Evolutionary conservation across 2,113 vertebrate genomes (phyloP).

Genomic region (Amphilophus citrinellus): DNA sequence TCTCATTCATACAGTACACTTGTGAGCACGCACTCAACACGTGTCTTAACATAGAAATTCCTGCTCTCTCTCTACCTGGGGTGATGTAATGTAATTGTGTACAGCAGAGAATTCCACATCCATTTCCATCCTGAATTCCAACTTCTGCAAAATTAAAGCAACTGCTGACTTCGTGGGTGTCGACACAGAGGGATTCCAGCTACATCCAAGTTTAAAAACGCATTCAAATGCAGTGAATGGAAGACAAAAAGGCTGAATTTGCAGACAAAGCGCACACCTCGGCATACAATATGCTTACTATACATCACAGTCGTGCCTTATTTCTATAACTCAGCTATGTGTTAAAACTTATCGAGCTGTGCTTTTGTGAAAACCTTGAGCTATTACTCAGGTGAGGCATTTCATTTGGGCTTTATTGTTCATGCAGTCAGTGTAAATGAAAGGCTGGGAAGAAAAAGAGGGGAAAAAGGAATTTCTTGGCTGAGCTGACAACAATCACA

Average conservation of each 20-base stretch:
- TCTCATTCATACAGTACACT: not conserved
- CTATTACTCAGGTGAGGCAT: constrained; percentile 49
- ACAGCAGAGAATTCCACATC: constrained; percentile 13
- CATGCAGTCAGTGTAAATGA: constrained; percentile 24
- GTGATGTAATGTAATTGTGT: not conserved
- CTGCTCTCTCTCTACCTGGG: not conserved
- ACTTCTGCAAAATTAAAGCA: constrained; percentile 22
- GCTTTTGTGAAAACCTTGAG: constrained; percentile 31
- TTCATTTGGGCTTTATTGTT: constrained; percentile 45
- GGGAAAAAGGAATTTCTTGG: not conserved
- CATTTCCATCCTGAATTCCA: constrained; percentile 32
- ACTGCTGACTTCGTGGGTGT: not conserved
- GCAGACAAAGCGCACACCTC: not conserved
- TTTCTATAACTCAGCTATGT: constrained; percentile 17
- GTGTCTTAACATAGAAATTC: constrained; percentile 9
- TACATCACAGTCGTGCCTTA: constrained; percentile 11
- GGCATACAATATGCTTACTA: not conserved
- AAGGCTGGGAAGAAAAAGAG: not conserved
- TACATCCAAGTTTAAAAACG: not conserved
- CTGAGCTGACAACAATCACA: not conserved
- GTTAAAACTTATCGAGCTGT: constrained; percentile 16
- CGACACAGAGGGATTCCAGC: not conserved
- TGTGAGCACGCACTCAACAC: not conserved
- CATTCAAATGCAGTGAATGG: not conserved
- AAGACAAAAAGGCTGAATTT: not conserved